Evolutionary conservation across 2,113 vertebrate species (phyloP), one percentile per base, ranked within the genome.

Genomic region (Zosterops japonicus): DNA sequence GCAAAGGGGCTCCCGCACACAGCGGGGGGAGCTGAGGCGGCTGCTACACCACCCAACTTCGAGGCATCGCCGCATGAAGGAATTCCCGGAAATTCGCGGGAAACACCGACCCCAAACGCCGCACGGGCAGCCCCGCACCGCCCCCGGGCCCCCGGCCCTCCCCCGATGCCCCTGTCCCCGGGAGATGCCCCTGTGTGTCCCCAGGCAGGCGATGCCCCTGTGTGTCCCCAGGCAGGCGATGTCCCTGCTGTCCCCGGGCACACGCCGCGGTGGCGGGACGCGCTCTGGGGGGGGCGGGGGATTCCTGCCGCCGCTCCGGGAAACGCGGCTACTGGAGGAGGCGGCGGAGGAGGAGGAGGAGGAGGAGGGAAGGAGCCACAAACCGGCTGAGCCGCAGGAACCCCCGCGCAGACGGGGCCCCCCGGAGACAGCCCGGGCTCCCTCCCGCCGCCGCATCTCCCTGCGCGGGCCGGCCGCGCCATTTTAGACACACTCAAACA

Each of bases 401-500:
- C 15, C 67, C 76, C 89, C 39, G 39, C 21, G 24, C 60, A 59
- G 31, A 59, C 55, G 29, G 44, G 53, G 35, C 29, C 65, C 70
- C 86, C 72, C 57, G 46, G 82, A 42, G 39, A 87, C 20, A 92
- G 65, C 52, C 31, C 16, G 52, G 65, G 57, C 86, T 79, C 61
- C 56, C 70, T 36, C 63, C 28, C 57, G 44, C 53, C 83, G 70
- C 89, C 94, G 83, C 74, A 96, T 96, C 94, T 87, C 91, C 69
- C 83, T 67, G 20, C 50, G 31, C 53, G 41, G 72, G 47, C 79
- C 69, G 42, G 55, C 72, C 94, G 95, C 97, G 97, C 97, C 97
- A 97, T 97, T 97, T 97, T 97, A 97, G 83, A 87, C 59, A 35
- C 42, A 55, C 39, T 44, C 50, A 14, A 31, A 15, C 65, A 1